A percentile compares a stretch with the other conserved stretches of the same genome.
phyloP scores from a whole-genome alignment of 2,113 vertebrate genomes.

The Ascaphus truei region DNA sequence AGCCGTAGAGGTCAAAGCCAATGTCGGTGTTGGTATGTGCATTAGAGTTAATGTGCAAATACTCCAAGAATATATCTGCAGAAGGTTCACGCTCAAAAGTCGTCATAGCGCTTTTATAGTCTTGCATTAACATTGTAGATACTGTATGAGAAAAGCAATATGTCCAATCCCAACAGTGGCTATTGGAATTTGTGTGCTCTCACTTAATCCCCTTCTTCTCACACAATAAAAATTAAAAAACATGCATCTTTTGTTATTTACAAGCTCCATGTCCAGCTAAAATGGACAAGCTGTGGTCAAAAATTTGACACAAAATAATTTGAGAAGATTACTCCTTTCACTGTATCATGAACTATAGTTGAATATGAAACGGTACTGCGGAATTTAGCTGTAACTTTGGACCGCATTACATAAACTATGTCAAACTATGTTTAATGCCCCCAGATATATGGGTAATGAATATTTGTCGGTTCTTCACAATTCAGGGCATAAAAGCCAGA shows the following conservation, averaged over 20 bases:
- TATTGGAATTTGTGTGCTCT: background rate
- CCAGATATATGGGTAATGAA: background rate
- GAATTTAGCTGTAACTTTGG: background rate
- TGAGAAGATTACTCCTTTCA: background rate
- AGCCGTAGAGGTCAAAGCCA: background rate
- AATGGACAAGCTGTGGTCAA: background rate
- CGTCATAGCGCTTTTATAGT: background rate
- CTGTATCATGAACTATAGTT: background rate
- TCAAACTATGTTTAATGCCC: background rate
- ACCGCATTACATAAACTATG: background rate
- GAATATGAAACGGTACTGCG: background rate
- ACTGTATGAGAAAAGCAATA: background rate
- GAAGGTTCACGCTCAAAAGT: background rate
- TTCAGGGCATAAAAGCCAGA: constrained; percentile 6
- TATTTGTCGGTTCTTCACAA: background rate
- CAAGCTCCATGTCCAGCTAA: too few species aligned
- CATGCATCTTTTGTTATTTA: background rate
- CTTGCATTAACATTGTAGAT: background rate
- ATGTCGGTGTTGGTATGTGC: too few species aligned
- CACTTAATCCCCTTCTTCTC: background rate
- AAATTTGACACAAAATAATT: background rate
- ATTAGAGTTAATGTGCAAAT: too few species aligned
- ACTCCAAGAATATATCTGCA: background rate
- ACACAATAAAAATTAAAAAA: background rate
- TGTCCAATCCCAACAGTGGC: background rate